Evolutionary conservation across 2,113 vertebrate species (phyloP).

Genomic region (Bothrops jararaca): DNA sequence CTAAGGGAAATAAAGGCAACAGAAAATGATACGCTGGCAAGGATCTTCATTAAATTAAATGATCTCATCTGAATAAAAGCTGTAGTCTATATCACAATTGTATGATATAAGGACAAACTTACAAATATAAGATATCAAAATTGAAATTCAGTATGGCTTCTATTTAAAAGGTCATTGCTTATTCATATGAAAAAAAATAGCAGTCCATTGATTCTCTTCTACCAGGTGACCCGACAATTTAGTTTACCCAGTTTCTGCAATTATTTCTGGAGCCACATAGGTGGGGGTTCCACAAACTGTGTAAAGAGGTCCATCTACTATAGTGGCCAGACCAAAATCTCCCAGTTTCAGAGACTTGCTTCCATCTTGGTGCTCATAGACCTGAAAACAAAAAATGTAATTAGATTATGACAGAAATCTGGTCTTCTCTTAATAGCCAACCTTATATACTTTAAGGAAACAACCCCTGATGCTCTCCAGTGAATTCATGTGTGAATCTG

Average conservation of each 20-base stretch:
- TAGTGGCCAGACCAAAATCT: constrained; percentile 93
- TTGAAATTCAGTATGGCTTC: neutral
- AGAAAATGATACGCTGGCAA: neutral
- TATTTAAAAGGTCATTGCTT: neutral
- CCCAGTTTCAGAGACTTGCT: constrained; percentile 94
- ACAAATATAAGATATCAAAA: neutral
- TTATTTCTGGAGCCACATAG: constrained; percentile 96
- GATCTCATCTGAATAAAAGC: constrained; percentile 14
- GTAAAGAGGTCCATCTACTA: constrained; percentile 90
- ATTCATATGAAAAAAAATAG: constrained; percentile 8
- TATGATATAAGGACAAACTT: neutral
- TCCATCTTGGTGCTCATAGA: constrained; percentile 92
- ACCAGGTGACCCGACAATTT: neutral
- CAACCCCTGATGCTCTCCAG: neutral
- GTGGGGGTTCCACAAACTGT: constrained; percentile 96
- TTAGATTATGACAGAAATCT: neutral
- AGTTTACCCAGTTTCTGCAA: constrained; percentile 91
- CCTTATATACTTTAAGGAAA: neutral
- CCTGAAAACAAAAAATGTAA: constrained; percentile 67
- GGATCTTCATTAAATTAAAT: constrained; percentile 9
- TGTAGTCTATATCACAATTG: neutral
- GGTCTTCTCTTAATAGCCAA: neutral
- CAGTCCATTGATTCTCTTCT: neutral
- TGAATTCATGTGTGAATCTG: neutral
- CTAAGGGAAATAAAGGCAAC: constrained; percentile 11